Conservation (phyloP, 2,888 invertebrate genomes). For the Hemithea aestivaria region DNA sequence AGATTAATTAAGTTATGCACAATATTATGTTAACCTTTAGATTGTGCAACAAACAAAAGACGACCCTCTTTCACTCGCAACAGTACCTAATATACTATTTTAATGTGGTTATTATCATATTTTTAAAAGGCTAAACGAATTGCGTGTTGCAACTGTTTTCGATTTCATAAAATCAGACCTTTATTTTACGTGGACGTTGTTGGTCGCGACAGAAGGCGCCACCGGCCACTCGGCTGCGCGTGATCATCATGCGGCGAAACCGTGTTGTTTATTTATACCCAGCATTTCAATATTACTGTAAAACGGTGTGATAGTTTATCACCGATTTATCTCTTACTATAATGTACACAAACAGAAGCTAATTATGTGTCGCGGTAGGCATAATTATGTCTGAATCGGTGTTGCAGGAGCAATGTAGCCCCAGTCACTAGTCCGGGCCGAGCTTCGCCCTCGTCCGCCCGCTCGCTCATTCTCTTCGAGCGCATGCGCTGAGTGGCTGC, state of each 20-base stretch:
- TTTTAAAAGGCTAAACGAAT: slow-evolving; percentile 11
- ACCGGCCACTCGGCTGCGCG: slow-evolving; percentile 48
- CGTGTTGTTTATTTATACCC: slow-evolving; percentile 59
- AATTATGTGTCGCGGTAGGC: slow-evolving; percentile 43
- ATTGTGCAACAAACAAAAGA: no score
- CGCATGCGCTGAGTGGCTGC: slow-evolving; percentile 59
- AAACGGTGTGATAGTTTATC: slow-evolving; percentile 50
- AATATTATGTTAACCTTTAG: no score
- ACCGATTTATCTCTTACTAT: slow-evolving; percentile 46
- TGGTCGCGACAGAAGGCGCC: slow-evolving; percentile 44
- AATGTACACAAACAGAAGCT: slow-evolving; percentile 50
- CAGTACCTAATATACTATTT: not conserved
- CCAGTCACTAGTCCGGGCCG: slow-evolving; percentile 32
- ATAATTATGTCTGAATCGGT: slow-evolving; percentile 53
- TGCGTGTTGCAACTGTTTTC: slow-evolving; percentile 21
- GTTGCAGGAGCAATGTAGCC: slow-evolving; percentile 35
- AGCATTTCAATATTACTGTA: slow-evolving; percentile 33
- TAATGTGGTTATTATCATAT: not conserved
- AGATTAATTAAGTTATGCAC: no score
- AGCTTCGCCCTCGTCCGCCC: slow-evolving; percentile 32
- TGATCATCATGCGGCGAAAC: slow-evolving; percentile 56
- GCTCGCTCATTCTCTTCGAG: slow-evolving; percentile 54
- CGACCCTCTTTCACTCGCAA: no score
- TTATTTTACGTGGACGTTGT: slow-evolving; percentile 29
- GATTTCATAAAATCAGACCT: slow-evolving; percentile 27